Conservation (phyloP, 2,888 invertebrate genomes). For the Eupeodes latifasciatus region DNA sequence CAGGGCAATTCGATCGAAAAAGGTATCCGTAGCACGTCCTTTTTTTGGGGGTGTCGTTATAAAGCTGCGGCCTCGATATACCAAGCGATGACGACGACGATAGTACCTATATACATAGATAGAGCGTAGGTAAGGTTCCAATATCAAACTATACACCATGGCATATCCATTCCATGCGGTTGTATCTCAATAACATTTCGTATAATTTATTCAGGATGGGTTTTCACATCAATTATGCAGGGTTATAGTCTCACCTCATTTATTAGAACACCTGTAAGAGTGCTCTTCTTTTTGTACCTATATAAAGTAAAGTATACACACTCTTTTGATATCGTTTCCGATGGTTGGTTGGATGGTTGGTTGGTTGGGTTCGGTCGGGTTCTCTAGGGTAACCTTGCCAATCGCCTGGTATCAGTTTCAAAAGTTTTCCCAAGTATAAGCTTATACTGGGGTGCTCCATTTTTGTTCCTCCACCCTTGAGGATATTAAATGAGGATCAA, state of each 20-base stretch:
- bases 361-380: not conserved
- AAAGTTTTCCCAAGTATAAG: conserved; percentile 69
- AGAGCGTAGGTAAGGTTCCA: too few relatives aligned
- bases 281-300: conserved; percentile 30
- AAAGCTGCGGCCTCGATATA: conserved; percentile 45
- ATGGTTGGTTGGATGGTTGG: too few relatives aligned
- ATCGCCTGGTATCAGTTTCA: conserved; percentile 62
- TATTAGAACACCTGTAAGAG: conserved; percentile 76
- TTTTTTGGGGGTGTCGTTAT: conserved; percentile 63
- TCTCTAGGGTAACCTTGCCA: not conserved
- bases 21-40: conserved; percentile 69
- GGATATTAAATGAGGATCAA: conserved; percentile 76
- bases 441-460: conserved; percentile 59
- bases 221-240: conserved; percentile 76
- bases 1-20: conserved; percentile 75
- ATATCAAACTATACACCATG: conserved; percentile 50
- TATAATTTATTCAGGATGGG: conserved; percentile 76
- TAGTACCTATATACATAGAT: conserved; percentile 9
- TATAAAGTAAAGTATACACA: conserved; percentile 16
- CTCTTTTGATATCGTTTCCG: not conserved
- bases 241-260: conserved; percentile 76
- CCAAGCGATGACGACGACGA: conserved; percentile 10
- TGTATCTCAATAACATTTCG: conserved; percentile 76
- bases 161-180: conserved; percentile 68
- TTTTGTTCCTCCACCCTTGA: conserved; percentile 60